phyloP scores from a whole-genome alignment of 2,113 vertebrate species.

The Anhinga rufa region DNA sequence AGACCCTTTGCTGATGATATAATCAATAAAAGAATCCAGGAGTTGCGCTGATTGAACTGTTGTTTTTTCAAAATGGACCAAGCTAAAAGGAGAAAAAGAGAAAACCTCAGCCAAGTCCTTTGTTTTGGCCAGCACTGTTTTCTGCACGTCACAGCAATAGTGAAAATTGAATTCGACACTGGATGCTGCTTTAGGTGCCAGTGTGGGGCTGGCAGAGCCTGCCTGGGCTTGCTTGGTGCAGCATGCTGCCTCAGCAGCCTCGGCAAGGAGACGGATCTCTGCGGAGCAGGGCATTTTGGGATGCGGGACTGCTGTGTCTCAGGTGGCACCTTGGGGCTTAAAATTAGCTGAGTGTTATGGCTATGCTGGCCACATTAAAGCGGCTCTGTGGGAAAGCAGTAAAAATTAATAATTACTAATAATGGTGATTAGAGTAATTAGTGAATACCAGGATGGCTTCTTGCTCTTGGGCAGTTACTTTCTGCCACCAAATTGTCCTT shows the following conservation, averaged over 20 bases:
- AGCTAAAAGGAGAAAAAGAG: neutral
- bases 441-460: neutral
- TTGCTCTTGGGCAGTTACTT: neutral
- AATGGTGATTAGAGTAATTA: neutral
- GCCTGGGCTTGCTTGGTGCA: neutral
- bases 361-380: neutral
- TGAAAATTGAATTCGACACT: neutral
- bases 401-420: neutral
- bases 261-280: neutral
- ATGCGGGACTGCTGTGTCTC: neutral
- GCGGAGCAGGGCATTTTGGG: fast-evolving
- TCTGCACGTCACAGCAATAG: neutral
- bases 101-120: neutral
- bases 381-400: neutral
- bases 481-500: neutral
- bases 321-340: neutral
- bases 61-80: neutral
- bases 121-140: neutral
- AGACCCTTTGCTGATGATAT: neutral
- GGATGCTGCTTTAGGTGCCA: neutral
- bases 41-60: neutral
- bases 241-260: neutral
- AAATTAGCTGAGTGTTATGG: neutral
- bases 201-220: neutral
- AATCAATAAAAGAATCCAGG: neutral